Evolutionary conservation across 2,113 vertebrate species (phyloP), one percentile per base, ranked within the genome.

Genomic region (Cyprinodon brontotheroides): DNA sequence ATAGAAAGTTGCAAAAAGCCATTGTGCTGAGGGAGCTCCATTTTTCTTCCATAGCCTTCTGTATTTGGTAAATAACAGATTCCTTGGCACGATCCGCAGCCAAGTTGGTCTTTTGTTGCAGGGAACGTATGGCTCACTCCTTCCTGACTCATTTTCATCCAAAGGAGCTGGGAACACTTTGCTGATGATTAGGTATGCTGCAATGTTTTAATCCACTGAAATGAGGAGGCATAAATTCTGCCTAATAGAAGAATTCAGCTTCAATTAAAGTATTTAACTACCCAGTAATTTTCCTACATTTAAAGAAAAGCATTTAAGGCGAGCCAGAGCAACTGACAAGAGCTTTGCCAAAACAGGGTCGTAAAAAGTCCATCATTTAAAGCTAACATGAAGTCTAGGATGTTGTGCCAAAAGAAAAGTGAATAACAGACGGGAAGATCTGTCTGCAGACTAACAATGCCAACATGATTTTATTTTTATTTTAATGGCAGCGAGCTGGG

Each of bases 1-100:
- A 85, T 73, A 80, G 81, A 90, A 89, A 76, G 74, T 83, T 81
- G 62, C 65, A 77, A 81, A 87, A 78, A 74, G 70, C 47, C 20
- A 3, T 39, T 0, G 20, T 60, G 68, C 71, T 61, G 65, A 78
- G 78, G 66, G 61, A 29, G 79, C 74, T 85, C 66, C 75, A 84
- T 87, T 86, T 84, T 75, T 72, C 68, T 74, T 86, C 75, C 73
- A 39, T 1, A 82, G 48, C 70, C 50, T 77, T 79, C 64, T 65
- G 60, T 78, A 74, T 85, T 62, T 68, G 72, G 72, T 78, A 77
- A 83, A 83, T 83, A 68, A 65, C 75, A 36, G 40, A 67, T 75
- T 80, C 70, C 53, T 47, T 3, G 65, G 61, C 59, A 53, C 65
- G 69, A 48, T 75, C 57, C 68, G 65, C 50, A 59, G 66, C 64